Percentiles rank a stretch among this genome's conserved stretches.
Conservation (phyloP, 2,888 invertebrate genomes). For the Nomada goodeniana region DNA sequence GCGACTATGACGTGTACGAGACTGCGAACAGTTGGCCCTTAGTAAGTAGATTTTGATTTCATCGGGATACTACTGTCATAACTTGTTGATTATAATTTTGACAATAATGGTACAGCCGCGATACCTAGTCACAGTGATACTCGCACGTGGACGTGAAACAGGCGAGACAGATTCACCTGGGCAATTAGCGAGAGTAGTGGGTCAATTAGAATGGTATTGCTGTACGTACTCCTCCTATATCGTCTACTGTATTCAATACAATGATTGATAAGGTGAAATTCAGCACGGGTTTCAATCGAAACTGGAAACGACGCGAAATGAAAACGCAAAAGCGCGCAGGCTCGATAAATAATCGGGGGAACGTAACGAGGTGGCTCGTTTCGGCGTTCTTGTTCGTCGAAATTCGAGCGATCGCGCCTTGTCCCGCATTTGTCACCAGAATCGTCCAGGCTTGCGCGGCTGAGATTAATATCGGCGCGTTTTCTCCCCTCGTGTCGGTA, state of each 20-base stretch:
- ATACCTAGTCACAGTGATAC: too few relatives aligned
- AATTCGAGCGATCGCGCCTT: slow-evolving; percentile 72
- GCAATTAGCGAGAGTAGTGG: too few relatives aligned
- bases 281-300: not conserved
- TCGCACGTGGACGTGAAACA: too few relatives aligned
- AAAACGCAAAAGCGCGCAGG: not conserved
- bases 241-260: too few relatives aligned
- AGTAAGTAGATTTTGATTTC: too few relatives aligned
- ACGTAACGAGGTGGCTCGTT: slow-evolving; percentile 47
- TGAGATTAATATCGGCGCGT: slow-evolving; percentile 74
- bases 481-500: slow-evolving; percentile 43
- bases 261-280: not conserved
- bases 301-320: not conserved
- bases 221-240: too few relatives aligned
- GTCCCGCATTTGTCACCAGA: slow-evolving; percentile 76
- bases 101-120: too few relatives aligned
- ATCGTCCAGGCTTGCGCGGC: slow-evolving; percentile 61
- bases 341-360: slow-evolving; percentile 47
- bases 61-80: too few relatives aligned
- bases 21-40: too few relatives aligned
- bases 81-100: too few relatives aligned
- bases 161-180: too few relatives aligned
- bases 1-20: not conserved
- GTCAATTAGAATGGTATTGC: too few relatives aligned
- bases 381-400: slow-evolving; percentile 59